Percentiles rank a stretch among this genome's conserved stretches.
Conservation (phyloP, 2,888 invertebrate genomes). For the Chydorus sphaericus region DNA sequence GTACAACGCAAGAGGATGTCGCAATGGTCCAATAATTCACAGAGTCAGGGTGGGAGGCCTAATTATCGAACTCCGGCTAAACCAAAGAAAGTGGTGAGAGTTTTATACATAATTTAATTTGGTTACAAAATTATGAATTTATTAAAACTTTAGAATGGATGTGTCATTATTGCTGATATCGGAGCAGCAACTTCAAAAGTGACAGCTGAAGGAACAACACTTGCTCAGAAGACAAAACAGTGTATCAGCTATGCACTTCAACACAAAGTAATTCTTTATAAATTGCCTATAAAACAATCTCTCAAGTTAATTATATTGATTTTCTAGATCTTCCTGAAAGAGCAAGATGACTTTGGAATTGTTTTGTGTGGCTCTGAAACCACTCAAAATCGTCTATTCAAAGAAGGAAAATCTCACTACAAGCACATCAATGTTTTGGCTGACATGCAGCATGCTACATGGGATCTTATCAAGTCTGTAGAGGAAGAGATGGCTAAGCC, state of each 20-base stretch:
- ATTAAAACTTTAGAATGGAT: not conserved
- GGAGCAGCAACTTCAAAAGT: not conserved
- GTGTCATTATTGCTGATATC: not conserved
- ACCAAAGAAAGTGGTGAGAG: no score
- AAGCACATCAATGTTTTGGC: slow-evolving; percentile 40
- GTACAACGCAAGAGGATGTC: no score
- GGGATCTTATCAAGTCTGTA: slow-evolving; percentile 41
- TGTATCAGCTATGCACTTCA: not conserved
- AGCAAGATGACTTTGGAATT: not conserved
- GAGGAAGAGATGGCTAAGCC: slow-evolving; percentile 26
- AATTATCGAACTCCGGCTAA: no score
- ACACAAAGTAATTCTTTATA: not conserved
- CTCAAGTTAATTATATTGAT: not conserved
- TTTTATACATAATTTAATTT: no score
- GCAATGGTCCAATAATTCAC: no score
- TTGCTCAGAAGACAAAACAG: not conserved
- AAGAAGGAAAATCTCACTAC: slow-evolving; percentile 30
- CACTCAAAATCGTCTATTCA: not conserved
- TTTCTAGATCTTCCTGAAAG: not conserved
- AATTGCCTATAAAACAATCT: not conserved
- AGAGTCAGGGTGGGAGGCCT: no score
- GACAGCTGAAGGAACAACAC: not conserved
- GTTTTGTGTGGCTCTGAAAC: not conserved
- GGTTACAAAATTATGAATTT: not conserved
- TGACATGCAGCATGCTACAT: slow-evolving; percentile 39